phyloP scores from a whole-genome alignment of 2,113 vertebrate genomes.

The Scopus umbretta region DNA sequence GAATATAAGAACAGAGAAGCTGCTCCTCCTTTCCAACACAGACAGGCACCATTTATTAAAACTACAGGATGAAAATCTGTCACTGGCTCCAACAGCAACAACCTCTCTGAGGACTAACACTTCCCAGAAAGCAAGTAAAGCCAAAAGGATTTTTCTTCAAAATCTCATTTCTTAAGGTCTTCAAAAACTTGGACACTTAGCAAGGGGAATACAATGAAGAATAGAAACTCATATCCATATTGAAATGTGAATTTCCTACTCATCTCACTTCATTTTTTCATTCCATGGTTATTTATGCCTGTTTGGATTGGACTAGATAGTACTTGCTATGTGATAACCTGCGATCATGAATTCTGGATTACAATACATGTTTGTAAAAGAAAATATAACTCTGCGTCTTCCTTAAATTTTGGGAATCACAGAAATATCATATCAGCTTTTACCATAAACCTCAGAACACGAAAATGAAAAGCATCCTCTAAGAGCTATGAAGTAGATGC shows the following conservation, averaged over 20 bases:
- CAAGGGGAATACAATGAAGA: not conserved
- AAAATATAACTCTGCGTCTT: not conserved
- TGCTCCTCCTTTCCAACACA: not conserved
- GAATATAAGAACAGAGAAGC: not conserved
- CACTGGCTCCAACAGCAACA: not conserved
- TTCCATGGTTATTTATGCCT: not conserved
- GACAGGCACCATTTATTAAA: not conserved
- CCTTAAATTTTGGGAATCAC: not conserved
- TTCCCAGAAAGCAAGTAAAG: not conserved
- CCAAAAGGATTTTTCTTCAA: not conserved
- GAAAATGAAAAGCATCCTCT: not conserved
- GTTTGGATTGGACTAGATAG: not conserved
- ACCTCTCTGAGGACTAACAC: not conserved
- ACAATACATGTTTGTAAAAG: not conserved
- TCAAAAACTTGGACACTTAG: not conserved
- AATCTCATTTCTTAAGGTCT: not conserved
- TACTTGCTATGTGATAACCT: not conserved
- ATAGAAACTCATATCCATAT: not conserved
- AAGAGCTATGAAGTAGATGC: not conserved
- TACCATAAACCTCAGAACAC: not conserved
- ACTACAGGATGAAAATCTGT: not conserved
- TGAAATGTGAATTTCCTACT: not conserved
- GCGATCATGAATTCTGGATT: not conserved
- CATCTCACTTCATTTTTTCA: not conserved
- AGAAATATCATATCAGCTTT: not conserved